Evolutionary conservation across 1,140 invertebrate genomes (phyloP).

Genomic region (Heliconius hermathena): DNA sequence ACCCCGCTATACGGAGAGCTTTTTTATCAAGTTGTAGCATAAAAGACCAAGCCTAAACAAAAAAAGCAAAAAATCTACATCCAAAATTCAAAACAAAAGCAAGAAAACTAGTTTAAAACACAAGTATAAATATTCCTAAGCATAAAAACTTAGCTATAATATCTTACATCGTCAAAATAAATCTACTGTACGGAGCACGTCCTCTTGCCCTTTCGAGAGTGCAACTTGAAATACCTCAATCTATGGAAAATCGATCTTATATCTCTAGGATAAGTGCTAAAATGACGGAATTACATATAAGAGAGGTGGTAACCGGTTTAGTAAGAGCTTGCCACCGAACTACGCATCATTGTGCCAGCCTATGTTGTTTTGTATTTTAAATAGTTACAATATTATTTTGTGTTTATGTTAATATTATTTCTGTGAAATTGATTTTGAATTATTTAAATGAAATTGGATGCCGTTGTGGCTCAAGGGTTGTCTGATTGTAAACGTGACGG

Average conservation of each 20-base stretch:
- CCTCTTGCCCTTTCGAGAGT: conserved; percentile 40
- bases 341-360: conserved; percentile 34
- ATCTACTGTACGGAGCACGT: conserved; percentile 34
- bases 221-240: background rate
- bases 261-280: background rate
- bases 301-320: conserved; percentile 38
- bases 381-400: conserved; percentile 1
- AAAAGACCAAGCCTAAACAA: too few relatives aligned
- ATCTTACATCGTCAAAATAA: conserved; percentile 38
- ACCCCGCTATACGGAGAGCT: background rate
- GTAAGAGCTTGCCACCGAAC: conserved; percentile 42
- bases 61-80: too few relatives aligned
- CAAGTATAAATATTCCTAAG: background rate
- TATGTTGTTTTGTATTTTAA: conserved; percentile 10
- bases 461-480: too few relatives aligned
- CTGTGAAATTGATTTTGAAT: background rate
- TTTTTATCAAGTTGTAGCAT: too few relatives aligned
- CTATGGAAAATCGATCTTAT: background rate
- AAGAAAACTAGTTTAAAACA: conserved; percentile 10
- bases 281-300: background rate
- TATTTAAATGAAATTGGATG: background rate
- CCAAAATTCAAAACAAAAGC: background rate
- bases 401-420: conserved; percentile 2
- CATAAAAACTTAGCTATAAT: background rate
- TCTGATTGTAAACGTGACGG: too few relatives aligned